Conservation (phyloP, 1,140 invertebrate genomes). For the Lordiphosa collinella region DNA sequence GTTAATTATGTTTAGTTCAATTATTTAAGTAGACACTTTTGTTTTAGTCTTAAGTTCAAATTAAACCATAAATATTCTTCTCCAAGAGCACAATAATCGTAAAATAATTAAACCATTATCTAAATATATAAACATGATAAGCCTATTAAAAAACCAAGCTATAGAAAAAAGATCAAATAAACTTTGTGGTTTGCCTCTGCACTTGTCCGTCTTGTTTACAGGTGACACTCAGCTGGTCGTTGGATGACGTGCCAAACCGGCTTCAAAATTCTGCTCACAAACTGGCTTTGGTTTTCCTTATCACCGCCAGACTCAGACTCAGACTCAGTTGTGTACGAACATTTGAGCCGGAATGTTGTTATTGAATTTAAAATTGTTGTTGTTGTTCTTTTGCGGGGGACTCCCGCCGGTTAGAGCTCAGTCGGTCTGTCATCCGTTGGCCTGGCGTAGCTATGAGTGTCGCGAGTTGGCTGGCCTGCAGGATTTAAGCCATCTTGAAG, state of each 20-base stretch:
- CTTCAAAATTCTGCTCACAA: constrained; percentile 9
- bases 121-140: constrained; percentile 36
- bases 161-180: constrained; percentile 42
- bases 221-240: constrained; percentile 24
- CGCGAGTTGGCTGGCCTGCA: constrained; percentile 42
- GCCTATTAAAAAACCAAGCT: constrained; percentile 56
- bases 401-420: constrained; percentile 4
- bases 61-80: constrained; percentile 23
- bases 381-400: constrained; percentile 16
- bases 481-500: constrained; percentile 23
- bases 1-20: constrained; percentile 48
- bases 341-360: constrained; percentile 45
- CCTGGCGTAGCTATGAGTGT: constrained; percentile 47
- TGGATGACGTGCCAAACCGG: constrained; percentile 32
- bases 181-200: constrained; percentile 19
- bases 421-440: constrained; percentile 28
- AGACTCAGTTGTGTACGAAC: constrained; percentile 36
- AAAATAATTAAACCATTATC: constrained; percentile 37
- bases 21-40: constrained; percentile 25
- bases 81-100: constrained; percentile 54
- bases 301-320: constrained; percentile 4
- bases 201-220: neutral
- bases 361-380: constrained; percentile 1
- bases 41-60: constrained; percentile 10
- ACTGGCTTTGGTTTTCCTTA: constrained; percentile 37